Conservation (phyloP, 2,797 vertebrate species). For the Carcharodon carcharias region DNA sequence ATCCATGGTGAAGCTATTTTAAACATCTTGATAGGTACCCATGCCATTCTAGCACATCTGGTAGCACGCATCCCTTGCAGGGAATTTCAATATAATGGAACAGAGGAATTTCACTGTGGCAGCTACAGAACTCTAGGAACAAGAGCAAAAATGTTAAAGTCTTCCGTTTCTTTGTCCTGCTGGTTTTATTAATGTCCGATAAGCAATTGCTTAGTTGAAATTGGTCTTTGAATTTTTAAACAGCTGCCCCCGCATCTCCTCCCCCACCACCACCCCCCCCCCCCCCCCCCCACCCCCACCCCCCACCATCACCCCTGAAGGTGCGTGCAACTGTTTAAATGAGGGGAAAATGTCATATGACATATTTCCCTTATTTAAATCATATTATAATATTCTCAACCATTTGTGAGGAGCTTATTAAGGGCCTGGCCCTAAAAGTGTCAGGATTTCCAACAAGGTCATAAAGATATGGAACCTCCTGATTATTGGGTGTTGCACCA, state of each 20-base stretch:
- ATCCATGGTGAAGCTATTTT: neutral
- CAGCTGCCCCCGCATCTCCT: neutral
- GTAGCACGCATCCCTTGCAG: neutral
- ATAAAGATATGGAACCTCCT: neutral
- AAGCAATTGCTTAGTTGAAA: neutral
- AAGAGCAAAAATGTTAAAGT: neutral
- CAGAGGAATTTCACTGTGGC: neutral
- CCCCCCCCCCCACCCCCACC: no score
- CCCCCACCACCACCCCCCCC: no score
- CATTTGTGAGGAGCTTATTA: neutral
- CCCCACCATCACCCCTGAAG: no score
- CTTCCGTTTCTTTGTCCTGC: neutral
- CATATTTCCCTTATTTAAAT: neutral
- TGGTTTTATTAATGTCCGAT: neutral
- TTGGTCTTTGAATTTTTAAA: slow-evolving; percentile 5
- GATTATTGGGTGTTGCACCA: neutral
- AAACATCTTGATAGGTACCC: neutral
- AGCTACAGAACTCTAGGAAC: neutral
- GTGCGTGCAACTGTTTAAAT: neutral
- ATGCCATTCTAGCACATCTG: neutral
- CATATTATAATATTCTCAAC: neutral
- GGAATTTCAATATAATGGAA: neutral
- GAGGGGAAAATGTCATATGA: neutral
- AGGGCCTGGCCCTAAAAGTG: neutral
- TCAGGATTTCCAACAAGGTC: neutral